Base-by-base conservation (phyloP, 2,113 vertebrate species). In the Pangasianodon hypophthalmus region DNA sequence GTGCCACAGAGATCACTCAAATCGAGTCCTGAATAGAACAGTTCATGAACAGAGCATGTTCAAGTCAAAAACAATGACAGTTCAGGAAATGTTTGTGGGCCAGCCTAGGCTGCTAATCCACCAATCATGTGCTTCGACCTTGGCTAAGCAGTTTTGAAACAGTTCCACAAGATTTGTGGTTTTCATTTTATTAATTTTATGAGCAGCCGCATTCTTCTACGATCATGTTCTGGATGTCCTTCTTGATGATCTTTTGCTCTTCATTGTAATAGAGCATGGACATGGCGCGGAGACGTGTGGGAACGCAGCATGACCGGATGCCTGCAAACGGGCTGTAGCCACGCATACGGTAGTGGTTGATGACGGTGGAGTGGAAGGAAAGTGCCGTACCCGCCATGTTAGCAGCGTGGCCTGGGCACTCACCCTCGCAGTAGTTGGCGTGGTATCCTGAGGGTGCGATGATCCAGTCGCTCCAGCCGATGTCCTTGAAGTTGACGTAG, bases 401-500 rank as follows among this genome's bases (percentile, higher is more conserved):
- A 2, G 97, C 96, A 95, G 97, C 97, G 75, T 99, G 97, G 92
- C 96, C 97, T 0, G 98, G 97, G 92, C 98, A 99, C 93, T 99
- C 97, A 0, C 98, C 98, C 95, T 99, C 98, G 0, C 98, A 99
- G 96, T 99, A 99, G 96, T 99, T 99, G 94, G 98, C 98, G 0
- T 98, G 98, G 92, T 99, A 99, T 85, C 98, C 98, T 1, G 98
- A 95, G 0, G 98, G 98, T 0, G 98, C 98, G 14, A 99, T 99
- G 95, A 99, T 99, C 98, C 98, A 99, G 95, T 99, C 98, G n/a
- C 96, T 98, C 98, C 98, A 99, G 87, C 98, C 98, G 29, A 99
- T 99, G 93, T 99, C 98, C 93, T 97, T 98, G 94, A 99, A 99
- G 93, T 97, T 98, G 24, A 99, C 97, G 24, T 97, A 98, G 94